A percentile compares a stretch with the other conserved stretches of the same genome.
phyloP scores from a whole-genome alignment of 30 jellyfish, hydroid and myxozoan species.

The Aurelia coerulea region DNA sequence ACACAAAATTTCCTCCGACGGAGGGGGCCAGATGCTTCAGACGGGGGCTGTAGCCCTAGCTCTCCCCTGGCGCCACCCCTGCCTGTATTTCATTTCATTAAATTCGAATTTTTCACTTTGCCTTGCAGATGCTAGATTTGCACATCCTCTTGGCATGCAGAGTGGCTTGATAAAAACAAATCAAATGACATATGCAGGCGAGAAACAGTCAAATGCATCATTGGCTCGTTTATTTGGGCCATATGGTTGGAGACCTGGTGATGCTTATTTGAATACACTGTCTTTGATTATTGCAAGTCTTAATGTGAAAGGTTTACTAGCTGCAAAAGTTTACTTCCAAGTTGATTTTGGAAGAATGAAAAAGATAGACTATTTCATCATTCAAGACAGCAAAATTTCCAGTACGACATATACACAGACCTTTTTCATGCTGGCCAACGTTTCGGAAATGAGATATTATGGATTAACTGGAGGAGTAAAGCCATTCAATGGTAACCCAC shows the following conservation, averaged over 20 bases:
- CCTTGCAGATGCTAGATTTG: slow-evolving; percentile 42
- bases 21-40: no score
- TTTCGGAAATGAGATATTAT: not conserved
- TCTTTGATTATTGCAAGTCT: not conserved
- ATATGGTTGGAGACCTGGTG: slow-evolving; percentile 56
- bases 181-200: slow-evolving; percentile 20
- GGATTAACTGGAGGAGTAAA: no score
- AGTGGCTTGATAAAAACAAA: slow-evolving; percentile 34
- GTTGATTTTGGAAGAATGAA: slow-evolving; percentile 18
- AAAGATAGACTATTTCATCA: slow-evolving; percentile 17
- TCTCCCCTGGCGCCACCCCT: no score
- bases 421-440: slow-evolving; percentile 7
- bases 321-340: slow-evolving; percentile 16
- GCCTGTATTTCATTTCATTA: no score
- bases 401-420: not conserved
- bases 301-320: not conserved
- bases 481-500: not conserved
- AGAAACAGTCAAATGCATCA: not conserved
- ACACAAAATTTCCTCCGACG: no score
- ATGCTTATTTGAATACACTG: not conserved
- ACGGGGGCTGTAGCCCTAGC: no score
- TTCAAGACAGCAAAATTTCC: slow-evolving; percentile 12
- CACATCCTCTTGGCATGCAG: slow-evolving; percentile 62
- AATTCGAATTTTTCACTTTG: no score
- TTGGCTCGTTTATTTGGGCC: slow-evolving; percentile 37